A percentile compares a stretch with the other conserved stretches of the same genome.
phyloP scores from a whole-genome alignment of 1,140 invertebrate genomes.

The Chrysomallon squamiferum region DNA sequence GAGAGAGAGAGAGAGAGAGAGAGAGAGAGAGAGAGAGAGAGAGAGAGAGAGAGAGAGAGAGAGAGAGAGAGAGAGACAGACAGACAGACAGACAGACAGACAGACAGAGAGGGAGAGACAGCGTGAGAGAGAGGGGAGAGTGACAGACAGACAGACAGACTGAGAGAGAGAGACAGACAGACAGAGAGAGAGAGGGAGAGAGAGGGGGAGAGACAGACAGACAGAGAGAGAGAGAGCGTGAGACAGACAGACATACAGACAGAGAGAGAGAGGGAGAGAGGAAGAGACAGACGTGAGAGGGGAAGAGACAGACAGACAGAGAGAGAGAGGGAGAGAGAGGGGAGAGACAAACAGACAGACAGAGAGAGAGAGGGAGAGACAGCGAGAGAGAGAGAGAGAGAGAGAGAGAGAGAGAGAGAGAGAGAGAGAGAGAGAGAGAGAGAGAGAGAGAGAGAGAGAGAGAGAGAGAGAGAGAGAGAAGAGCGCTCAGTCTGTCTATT shows the following conservation, averaged over 20 bases:
- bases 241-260: not conserved
- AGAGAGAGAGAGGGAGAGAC: not conserved
- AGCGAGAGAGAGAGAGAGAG: not conserved
- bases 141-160: not conserved
- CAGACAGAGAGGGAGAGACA: conserved; percentile 9
- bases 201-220: not conserved
- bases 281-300: conserved; percentile 5
- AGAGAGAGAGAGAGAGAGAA: too few relatives aligned
- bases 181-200: not conserved
- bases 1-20: conserved; percentile 13
- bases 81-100: conserved; percentile 6
- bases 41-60: conserved; percentile 8
- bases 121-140: conserved; percentile 4
- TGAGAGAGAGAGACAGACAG: conserved; percentile 2
- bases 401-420: not conserved
- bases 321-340: not conserved
- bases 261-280: conserved; percentile 5
- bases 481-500: too few relatives aligned
- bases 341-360: not conserved
- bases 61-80: conserved; percentile 6
- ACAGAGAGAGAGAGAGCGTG: not conserved
- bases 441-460: not conserved
- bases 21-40: conserved; percentile 11
- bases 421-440: conserved; percentile 7
- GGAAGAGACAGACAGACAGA: conserved; percentile 1